These are phyloP conservation scores for Phalacrocorax pelagicus DNA, from an alignment of 2,113 vertebrate species.

Conservation along the genomic window DNA sequence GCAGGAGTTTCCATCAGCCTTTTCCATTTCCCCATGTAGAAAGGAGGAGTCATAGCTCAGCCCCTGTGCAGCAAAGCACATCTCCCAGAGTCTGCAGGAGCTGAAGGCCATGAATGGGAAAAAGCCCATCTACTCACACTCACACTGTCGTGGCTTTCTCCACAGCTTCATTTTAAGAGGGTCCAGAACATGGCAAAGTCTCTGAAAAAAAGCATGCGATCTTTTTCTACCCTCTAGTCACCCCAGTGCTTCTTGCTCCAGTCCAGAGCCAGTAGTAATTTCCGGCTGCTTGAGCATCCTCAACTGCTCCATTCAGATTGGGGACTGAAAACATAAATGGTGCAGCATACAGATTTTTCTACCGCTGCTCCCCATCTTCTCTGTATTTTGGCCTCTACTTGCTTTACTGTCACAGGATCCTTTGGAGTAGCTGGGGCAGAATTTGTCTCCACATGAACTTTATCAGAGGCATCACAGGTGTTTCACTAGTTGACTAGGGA, in stretches of 20 bases:
- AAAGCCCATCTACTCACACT: neutral
- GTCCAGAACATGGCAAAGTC: neutral
- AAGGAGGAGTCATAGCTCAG: neutral
- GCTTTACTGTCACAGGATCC: neutral
- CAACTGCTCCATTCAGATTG: neutral
- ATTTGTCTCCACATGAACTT: neutral
- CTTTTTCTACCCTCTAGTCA: neutral
- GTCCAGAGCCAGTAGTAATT: neutral
- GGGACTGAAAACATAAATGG: neutral
- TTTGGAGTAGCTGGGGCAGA: neutral
- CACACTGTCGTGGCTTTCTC: neutral
- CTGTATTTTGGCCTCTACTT: neutral
- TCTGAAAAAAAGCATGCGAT: neutral
- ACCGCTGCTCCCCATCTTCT: neutral
- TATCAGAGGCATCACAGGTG: fast-evolving
- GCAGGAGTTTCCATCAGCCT: neutral
- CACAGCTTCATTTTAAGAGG: neutral
- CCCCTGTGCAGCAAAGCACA: neutral
- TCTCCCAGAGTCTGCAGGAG: neutral
- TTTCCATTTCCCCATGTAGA: neutral
- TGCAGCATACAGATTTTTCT: neutral
- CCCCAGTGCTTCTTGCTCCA: neutral
- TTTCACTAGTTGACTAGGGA: neutral
- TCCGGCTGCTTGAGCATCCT: neutral
- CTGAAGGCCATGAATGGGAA: neutral